These are phyloP conservation scores for Melozone crissalis DNA, from an alignment of 2,113 vertebrate genomes.

Conservation along the genomic window DNA sequence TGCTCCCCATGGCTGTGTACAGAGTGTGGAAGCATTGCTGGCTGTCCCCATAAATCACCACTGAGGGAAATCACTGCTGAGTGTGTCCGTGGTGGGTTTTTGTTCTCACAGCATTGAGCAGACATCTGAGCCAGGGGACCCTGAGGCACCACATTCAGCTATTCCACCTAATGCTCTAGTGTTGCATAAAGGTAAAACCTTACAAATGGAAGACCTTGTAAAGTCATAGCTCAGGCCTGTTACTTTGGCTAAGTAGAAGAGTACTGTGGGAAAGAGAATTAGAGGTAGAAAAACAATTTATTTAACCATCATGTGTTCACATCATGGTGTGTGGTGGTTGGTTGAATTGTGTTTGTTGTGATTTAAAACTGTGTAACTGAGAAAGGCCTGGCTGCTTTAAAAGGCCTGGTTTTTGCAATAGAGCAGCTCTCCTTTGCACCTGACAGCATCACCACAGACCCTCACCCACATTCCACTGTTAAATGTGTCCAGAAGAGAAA, in stretches of 20 bases:
- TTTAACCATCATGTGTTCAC: rapidly evolving
- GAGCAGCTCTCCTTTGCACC: neutral
- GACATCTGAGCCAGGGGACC: neutral
- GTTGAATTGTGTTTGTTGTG: too few relatives aligned
- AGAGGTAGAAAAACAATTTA: neutral
- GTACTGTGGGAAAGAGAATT: neutral
- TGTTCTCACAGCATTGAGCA: neutral
- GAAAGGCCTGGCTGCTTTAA: neutral
- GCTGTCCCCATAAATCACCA: rapidly evolving
- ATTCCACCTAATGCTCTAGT: neutral
- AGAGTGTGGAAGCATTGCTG: neutral
- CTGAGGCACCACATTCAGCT: neutral
- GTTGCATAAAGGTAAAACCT: neutral
- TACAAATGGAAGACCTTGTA: neutral
- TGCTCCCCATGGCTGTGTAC: neutral
- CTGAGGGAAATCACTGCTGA: neutral
- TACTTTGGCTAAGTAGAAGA: neutral
- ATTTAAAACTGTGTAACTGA: neutral
- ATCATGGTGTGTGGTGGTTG: neutral
- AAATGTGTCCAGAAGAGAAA: neutral
- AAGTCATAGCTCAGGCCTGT: neutral
- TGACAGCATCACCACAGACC: rapidly evolving
- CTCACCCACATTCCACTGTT: neutral
- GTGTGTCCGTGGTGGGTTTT: neutral
- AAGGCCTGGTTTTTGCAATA: neutral